Evolutionary conservation across 2,797 vertebrate species (phyloP).

Genomic region (Silurus aristotelis): DNA sequence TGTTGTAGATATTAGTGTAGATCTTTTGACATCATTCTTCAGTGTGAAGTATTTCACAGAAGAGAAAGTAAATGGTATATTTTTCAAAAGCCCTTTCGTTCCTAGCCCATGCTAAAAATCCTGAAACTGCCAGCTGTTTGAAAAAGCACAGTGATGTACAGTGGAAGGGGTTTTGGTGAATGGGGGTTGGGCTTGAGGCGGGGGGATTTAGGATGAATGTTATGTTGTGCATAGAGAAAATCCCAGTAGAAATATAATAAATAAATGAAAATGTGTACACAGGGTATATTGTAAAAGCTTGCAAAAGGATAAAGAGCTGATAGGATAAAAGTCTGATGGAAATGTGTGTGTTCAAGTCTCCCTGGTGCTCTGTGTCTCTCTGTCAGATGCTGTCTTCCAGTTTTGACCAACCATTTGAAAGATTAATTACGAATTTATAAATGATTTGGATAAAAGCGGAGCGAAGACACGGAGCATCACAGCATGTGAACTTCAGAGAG

Average conservation of each 20-base stretch:
- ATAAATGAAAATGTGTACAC: background rate
- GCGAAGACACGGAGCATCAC: background rate
- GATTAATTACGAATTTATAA: slow-evolving; percentile 5
- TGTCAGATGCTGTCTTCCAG: background rate
- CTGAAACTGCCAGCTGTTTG: background rate
- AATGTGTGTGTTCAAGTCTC: background rate
- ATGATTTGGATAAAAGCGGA: background rate
- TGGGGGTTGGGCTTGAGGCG: too few species aligned
- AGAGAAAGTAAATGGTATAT: background rate
- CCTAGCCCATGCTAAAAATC: background rate
- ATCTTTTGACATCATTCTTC: background rate
- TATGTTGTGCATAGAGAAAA: background rate
- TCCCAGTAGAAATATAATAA: background rate
- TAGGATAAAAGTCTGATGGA: slow-evolving; percentile 6
- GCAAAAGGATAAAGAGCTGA: background rate
- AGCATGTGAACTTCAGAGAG: slow-evolving; percentile 7
- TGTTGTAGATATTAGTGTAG: background rate
- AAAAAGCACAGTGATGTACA: background rate
- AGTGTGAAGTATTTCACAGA: background rate
- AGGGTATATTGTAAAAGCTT: background rate
- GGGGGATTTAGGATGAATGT: background rate
- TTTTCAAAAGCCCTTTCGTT: background rate
- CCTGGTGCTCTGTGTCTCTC: background rate
- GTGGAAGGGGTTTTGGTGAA: too few species aligned
- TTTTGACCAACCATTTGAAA: background rate